Base-by-base conservation (phyloP, 2,888 invertebrate species). In the Cataglyphis livida region DNA sequence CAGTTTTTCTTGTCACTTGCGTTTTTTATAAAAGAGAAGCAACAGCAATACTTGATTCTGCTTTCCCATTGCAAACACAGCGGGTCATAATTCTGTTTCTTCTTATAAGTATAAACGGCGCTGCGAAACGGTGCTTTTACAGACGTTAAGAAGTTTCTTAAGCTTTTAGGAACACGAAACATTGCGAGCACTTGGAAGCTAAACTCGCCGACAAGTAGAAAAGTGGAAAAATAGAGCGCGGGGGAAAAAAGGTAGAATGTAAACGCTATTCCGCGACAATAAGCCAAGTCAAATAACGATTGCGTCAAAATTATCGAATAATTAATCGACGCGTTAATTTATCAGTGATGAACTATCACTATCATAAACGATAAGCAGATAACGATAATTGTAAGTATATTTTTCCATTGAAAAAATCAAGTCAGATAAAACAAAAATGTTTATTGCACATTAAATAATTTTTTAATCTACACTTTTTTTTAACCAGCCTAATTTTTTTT, bases 131-230 rank as follows among this genome's bases (percentile, higher is more conserved):
- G 59, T 35, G 59, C 78, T 73, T 79, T 79, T 73, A 59, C 78
- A 79, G 73, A 79, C 73, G 78, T 79, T 79, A 79, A 79, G 78
- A 79, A 79, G 78, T 79, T 79, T 79, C 74, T 79, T 79, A 79
- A 79, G 78, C 78, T 79, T 79, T 79, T 79, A 79, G 78, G 18
- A 73, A 59, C 73, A 79, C 78, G 78, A 79, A 79, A 79, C 73
- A 73, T 71, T 79, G 78, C 74, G 74, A 71, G 59, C 44, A 79
- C 73, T 79, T 79, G 78, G 18, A 25, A 79, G 59, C 78, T 79
- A 79, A 79, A 79, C 73, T 79, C 78, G 25, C 44, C 73, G 74
- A 59, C 78, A 71, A 73, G 59, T 71, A 78, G 78, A 44, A 79
- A 78, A 59, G 59, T 32, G 44, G 78, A 73, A 79, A 79, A 79